phyloP scores from a whole-genome alignment of 1,140 invertebrate species.

The Atta texana region DNA sequence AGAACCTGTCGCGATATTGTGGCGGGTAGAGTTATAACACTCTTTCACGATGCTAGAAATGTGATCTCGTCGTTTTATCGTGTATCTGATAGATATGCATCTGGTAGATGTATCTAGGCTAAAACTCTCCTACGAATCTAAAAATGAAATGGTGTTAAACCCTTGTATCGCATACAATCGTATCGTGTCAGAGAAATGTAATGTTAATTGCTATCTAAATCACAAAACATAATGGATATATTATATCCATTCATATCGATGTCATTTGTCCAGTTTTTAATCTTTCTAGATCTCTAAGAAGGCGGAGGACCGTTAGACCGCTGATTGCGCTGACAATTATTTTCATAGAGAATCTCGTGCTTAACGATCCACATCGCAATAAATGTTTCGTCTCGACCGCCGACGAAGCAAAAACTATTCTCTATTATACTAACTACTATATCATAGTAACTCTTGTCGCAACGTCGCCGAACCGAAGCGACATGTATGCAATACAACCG shows the following conservation, averaged over 20 bases:
- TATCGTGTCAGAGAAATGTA: not conserved
- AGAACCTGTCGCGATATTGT: slow-evolving; percentile 27
- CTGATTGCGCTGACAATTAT: not conserved
- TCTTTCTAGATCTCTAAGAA: not conserved
- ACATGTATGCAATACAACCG: not conserved
- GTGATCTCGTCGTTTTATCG: not conserved
- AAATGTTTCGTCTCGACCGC: not conserved
- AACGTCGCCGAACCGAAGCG: not conserved
- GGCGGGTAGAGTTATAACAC: not conserved
- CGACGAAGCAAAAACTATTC: slow-evolving; percentile 14
- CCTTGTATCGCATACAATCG: not conserved
- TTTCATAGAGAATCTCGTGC: slow-evolving; percentile 1
- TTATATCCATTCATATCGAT: slow-evolving; percentile 6
- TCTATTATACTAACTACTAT: not conserved
- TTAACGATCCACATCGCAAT: slow-evolving; percentile 5
- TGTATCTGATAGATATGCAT: not conserved
- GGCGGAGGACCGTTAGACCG: not conserved
- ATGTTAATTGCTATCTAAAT: not conserved
- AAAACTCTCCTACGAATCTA: not conserved
- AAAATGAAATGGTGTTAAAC: not conserved
- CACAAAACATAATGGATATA: not conserved
- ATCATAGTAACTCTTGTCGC: not conserved
- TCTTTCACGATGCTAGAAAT: not conserved
- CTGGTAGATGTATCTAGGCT: slow-evolving; percentile 5
- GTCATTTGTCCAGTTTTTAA: slow-evolving; percentile 3